Percentiles rank a stretch among this genome's conserved stretches.
These are phyloP conservation scores for Polydrusus pterygomalis DNA, from an alignment of 2,888 invertebrate genomes.

Conservation along the genomic window DNA sequence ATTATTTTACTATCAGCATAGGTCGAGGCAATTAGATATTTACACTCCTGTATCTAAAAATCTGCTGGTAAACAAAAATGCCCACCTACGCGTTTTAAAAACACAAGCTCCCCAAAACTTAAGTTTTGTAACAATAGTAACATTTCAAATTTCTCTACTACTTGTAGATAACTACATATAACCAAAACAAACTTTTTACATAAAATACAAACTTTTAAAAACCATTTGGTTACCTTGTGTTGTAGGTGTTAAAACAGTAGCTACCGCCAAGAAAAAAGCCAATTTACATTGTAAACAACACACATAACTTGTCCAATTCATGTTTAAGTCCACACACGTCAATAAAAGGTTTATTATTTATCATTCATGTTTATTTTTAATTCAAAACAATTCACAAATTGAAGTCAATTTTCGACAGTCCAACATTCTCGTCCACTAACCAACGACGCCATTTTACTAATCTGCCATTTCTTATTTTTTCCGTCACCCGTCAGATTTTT, in stretches of 20 bases:
- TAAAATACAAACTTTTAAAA: conserved; percentile 59
- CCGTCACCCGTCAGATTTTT: conserved; percentile 45
- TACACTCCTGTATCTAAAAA: background rate
- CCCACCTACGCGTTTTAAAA: background rate
- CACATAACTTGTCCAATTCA: conserved; percentile 52
- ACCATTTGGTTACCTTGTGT: conserved; percentile 67
- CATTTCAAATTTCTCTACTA: background rate
- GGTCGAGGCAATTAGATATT: too few species aligned
- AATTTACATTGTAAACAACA: conserved; percentile 47
- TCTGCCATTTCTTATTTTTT: conserved; percentile 46
- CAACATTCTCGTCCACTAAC: conserved; percentile 32
- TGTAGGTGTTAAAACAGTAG: conserved; percentile 67
- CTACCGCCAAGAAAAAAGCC: conserved; percentile 62
- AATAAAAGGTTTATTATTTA: conserved; percentile 60
- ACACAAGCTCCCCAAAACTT: conserved; percentile 5
- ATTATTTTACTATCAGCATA: background rate
- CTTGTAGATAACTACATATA: conserved; percentile 13
- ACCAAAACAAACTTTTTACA: conserved; percentile 31
- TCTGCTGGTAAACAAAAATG: conserved; percentile 15
- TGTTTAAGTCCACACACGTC: conserved; percentile 43
- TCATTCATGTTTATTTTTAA: conserved; percentile 58
- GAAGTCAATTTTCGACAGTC: conserved; percentile 30
- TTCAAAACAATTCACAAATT: conserved; percentile 36
- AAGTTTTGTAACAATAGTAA: background rate
- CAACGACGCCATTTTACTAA: conserved; percentile 53